Base-by-base conservation (phyloP, 2,888 invertebrate species). In the Adela reaumurella region DNA sequence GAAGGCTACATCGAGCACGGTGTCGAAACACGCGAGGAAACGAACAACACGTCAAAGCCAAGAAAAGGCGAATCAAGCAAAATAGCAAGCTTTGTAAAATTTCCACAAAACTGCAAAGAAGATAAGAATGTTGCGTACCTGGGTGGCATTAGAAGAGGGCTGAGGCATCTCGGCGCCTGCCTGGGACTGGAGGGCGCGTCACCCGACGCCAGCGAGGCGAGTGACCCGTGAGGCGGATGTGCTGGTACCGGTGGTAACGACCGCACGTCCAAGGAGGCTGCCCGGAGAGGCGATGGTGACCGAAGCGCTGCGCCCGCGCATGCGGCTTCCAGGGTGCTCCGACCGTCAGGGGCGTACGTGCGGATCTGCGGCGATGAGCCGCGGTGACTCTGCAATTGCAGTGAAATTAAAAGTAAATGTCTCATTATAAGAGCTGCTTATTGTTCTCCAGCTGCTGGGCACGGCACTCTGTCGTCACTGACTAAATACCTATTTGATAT, bases 281-380 rank as follows among this genome's bases (percentile, higher is more conserved):
- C 88, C 29, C 90, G 83, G 50, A 90, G 83, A 3, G 91, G 91
- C 18, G 91, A 91, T 1, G 91, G 90, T 0, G 90, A 90, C 49
- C 90, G 71, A 0, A 83, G 81, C 74, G 88, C 20, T 74, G 88
- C 56, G 74, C 86, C 61, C 74, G 68, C 57, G 52, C 86, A 61
- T 74, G 68, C 57, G 48, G 74, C 82, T 53, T 80, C 79, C 1
- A 79, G 62, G 2, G 86, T 83, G 17, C 74, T 77, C 46, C 89
- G 84, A 1, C 91, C 91, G 62, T 92, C 92, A 0, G 91, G 91
- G 17, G 89, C 90, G 59, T 89, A 91, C 0, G 92, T 89, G 54
- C 91, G 83, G 56, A 92, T 92, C 56, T 91, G 91, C 1, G 92
- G 92, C 1, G 92, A 92, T 0, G 90, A 90, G 6, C 90, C 90